Evolutionary conservation across 2,797 vertebrate species (phyloP), one percentile per base, ranked within the genome.

Genomic region (Caiman crocodilus): DNA sequence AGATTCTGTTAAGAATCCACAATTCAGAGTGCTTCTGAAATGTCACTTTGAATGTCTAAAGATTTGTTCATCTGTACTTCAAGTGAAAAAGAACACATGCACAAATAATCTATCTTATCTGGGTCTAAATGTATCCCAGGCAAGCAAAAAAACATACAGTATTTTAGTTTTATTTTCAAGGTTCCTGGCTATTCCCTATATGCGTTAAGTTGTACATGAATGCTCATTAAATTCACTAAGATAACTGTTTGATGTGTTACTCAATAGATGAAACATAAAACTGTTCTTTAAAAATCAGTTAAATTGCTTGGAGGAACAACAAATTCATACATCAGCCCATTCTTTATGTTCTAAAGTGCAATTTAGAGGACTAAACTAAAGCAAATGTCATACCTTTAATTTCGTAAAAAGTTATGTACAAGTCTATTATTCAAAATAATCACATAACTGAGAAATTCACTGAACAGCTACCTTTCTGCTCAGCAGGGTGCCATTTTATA

Each of bases 381-480:
- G 98, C 98, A 98, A 98, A 98, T 97, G 97, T 98, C 98, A 98
- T 98, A 98, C 98, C 98, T 98, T 98, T 98, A 98, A 98, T 99
- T 99, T 98, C 94, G 94, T 98, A 94, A 96, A 97, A 98, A 98
- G 98, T 98, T 99, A 99, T 98, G 98, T 99, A 98, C 98, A 98
- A 98, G 98, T 98, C 99, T 99, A 99, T 99, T 99, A 99, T 98
- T 99, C 98, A 98, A 99, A 99, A 99, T 99, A 99, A 99, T 98
- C 99, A 98, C 98, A 98, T 98, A 98, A 99, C 98, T 98, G 98
- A 97, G 94, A 97, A 98, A 98, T 98, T 98, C 98, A 98, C 98
- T 98, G 99, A 99, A 98, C 98, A 98, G 97, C 98, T 97, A 98
- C 98, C 99, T 99, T 98, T 98, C 98, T 97, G 98, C 99, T 98